Percentiles rank a stretch among this genome's conserved stretches.
phyloP scores from a whole-genome alignment of 2,888 invertebrate species.

The Trissolcus japonicus region DNA sequence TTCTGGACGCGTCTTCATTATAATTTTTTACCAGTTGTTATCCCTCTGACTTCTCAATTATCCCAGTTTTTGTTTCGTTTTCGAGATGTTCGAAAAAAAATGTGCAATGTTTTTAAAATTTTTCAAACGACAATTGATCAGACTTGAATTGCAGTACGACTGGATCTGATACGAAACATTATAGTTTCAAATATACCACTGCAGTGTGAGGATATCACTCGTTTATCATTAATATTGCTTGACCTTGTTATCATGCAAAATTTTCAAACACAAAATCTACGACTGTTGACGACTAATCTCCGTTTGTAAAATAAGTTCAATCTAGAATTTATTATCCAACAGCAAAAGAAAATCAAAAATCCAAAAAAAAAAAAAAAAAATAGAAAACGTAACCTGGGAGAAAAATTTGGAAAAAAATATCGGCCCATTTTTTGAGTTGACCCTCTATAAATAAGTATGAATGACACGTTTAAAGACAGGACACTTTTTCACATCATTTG shows the following conservation, averaged over 20 bases:
- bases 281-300: slow-evolving; percentile 6
- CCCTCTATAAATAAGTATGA: slow-evolving; percentile 9
- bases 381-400: not conserved
- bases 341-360: too few relatives aligned
- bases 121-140: not conserved
- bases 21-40: too few relatives aligned
- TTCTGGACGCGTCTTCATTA: too few relatives aligned
- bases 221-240: slow-evolving; percentile 30
- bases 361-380: too few relatives aligned
- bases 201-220: slow-evolving; percentile 11
- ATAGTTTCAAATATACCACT: slow-evolving; percentile 5
- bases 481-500: slow-evolving; percentile 10
- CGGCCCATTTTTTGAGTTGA: not conserved
- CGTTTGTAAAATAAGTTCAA: not conserved
- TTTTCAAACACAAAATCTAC: slow-evolving; percentile 19
- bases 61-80: too few relatives aligned
- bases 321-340: too few relatives aligned
- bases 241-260: slow-evolving; percentile 27
- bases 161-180: not conserved
- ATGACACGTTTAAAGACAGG: not conserved
- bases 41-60: too few relatives aligned
- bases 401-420: not conserved
- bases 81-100: too few relatives aligned
- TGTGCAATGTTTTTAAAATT: too few relatives aligned
- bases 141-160: not conserved